Percentiles rank a stretch among this genome's conserved stretches.
Evolutionary conservation across 2,888 invertebrate species (phyloP).

Genomic region (Bombyx huttoni): DNA sequence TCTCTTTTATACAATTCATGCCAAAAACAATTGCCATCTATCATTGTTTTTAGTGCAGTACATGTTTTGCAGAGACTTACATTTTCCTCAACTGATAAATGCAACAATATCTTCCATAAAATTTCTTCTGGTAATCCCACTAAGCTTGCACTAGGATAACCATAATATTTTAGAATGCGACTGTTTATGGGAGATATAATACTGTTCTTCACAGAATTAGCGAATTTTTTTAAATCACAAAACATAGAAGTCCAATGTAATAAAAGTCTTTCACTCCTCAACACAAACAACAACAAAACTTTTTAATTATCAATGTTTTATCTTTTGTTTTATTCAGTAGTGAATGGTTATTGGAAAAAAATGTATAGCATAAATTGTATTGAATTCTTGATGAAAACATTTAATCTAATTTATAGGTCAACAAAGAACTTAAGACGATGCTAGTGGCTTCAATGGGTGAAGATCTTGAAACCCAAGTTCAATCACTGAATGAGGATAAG

Average conservation of each 20-base stretch:
- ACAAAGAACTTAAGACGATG: slow-evolving; percentile 92
- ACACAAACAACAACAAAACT: too few relatives aligned
- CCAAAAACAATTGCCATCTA: slow-evolving; percentile 43
- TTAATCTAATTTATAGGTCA: slow-evolving; percentile 72
- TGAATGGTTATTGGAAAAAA: too few relatives aligned
- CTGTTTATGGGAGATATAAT: slow-evolving; percentile 69
- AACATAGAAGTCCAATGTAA: too few relatives aligned
- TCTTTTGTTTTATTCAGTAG: too few relatives aligned
- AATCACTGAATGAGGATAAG: slow-evolving; percentile 93
- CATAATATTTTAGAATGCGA: slow-evolving; percentile 57
- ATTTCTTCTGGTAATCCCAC: slow-evolving; percentile 57
- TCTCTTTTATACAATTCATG: slow-evolving; percentile 45
- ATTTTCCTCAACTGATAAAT: slow-evolving; percentile 32
- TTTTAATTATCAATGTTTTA: too few relatives aligned
- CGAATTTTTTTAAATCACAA: slow-evolving; percentile 55
- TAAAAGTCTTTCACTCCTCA: too few relatives aligned
- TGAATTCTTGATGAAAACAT: not conserved
- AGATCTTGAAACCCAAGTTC: slow-evolving; percentile 90
- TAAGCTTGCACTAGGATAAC: slow-evolving; percentile 58
- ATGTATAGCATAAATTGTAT: too few relatives aligned
- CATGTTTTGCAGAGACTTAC: slow-evolving; percentile 41
- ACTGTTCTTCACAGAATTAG: slow-evolving; percentile 64
- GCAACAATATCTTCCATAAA: slow-evolving; percentile 34
- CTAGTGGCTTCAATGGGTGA: slow-evolving; percentile 96
- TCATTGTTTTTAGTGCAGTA: slow-evolving; percentile 28